Base-by-base conservation (phyloP, 2,797 vertebrate genomes). In the Steatocranus sp. region DNA sequence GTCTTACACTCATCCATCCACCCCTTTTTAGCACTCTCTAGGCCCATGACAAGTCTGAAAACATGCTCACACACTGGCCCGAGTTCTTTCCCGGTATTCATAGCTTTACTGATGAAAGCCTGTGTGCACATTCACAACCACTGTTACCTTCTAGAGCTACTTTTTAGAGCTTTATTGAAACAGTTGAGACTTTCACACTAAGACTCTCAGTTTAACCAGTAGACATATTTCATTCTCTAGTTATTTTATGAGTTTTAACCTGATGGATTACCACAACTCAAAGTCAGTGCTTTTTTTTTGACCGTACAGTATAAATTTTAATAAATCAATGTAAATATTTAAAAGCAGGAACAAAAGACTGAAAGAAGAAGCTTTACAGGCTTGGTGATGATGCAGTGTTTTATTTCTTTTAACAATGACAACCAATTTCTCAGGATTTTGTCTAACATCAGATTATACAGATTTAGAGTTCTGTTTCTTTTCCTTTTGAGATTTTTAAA, bases 1-100 rank as follows among this genome's bases (percentile, higher is more conserved):
- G 83, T 85, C 78, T 76, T 11, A 83, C 27, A 82, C 77, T 30
- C 66, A 30, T 11, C 1, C 23, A 70, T 27, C 5, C 38, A 8
- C 23, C 20, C 5, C 43, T 76, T 82, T 78, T 74, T 61, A 48
- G 61, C 58, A 38, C 76, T 63, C 20, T 73, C 68, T 61, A 73
- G 68, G 27, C 38, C 25, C 23, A 73, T 73, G 68, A 30, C 68
- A 73, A 76, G 89, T 54, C 54, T 77, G 63, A 78, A 85, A 54
- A 79, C 48, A 81, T 86, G 74, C 76, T 90, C 81, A 73, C 77
- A 84, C 73, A 56, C 12, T 34, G 54, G 54, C 61, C 27, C 46
- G 6, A 54, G 36, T 76, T 73, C 11, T n/a, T 30, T 73, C 27
- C 18, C 43, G 68, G 43, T n/a, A 32, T 4, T 30, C 43, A 48